Evolutionary conservation across 2,888 invertebrate genomes (phyloP).

Genomic region (Bugula neritina): DNA sequence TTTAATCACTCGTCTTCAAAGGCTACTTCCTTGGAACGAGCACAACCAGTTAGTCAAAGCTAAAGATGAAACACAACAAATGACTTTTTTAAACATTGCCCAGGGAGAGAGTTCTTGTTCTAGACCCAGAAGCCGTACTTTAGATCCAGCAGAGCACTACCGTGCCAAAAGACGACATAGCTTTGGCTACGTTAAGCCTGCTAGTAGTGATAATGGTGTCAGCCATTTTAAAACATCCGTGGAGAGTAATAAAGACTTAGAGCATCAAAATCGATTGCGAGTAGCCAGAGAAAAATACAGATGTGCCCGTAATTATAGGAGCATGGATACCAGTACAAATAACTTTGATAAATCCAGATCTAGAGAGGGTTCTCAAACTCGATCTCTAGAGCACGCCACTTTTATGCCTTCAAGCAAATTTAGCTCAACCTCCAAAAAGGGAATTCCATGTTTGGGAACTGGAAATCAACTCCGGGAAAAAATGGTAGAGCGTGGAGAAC

Average conservation of each 20-base stretch:
- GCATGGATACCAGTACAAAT: background rate
- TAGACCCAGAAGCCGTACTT: background rate
- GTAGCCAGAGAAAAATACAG: background rate
- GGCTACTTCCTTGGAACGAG: background rate
- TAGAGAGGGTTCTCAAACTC: background rate
- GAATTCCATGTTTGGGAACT: background rate
- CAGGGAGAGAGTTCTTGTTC: background rate
- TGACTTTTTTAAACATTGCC: background rate
- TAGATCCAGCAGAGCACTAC: background rate
- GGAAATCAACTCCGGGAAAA: background rate
- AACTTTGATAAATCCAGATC: background rate
- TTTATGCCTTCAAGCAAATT: background rate
- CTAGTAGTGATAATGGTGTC: background rate
- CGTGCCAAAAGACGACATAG: background rate
- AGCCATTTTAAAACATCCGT: background rate
- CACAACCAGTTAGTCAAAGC: background rate
- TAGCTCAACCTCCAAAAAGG: background rate
- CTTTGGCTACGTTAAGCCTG: background rate
- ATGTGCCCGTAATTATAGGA: background rate
- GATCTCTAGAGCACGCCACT: background rate
- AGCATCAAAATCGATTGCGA: background rate
- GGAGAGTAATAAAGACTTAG: no score
- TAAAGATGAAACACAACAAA: background rate
- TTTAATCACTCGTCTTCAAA: background rate
- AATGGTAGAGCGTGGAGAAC: constrained; percentile 12